These are phyloP conservation scores for Catagonus wagneri DNA, from an alignment of 2,113 vertebrate species.

Conservation along the genomic window DNA sequence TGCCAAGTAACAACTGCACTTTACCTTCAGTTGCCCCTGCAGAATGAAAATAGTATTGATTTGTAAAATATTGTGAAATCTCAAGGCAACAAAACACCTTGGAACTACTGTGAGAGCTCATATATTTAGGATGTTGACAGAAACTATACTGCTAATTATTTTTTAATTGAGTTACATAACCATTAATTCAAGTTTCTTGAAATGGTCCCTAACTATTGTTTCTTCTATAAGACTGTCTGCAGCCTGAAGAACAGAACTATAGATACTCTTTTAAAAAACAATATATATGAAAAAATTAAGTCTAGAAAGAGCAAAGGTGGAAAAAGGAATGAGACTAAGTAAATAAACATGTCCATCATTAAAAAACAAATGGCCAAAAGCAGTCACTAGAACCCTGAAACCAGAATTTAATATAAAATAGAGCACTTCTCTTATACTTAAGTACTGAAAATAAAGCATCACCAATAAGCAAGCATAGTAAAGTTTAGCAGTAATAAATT, in stretches of 20 bases:
- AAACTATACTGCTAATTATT: background rate
- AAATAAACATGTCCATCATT: background rate
- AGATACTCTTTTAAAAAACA: background rate
- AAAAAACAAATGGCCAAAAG: background rate
- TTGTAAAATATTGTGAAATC: slow-evolving; percentile 34
- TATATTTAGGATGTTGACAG: background rate
- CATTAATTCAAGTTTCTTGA: slow-evolving; percentile 26
- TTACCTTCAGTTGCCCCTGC: background rate
- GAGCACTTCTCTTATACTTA: background rate
- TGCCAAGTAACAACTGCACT: slow-evolving; percentile 31
- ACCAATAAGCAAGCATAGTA: background rate
- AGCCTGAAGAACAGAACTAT: background rate
- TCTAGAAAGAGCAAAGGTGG: slow-evolving; percentile 3
- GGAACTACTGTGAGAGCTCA: background rate
- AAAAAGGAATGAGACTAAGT: background rate
- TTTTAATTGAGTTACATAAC: background rate
- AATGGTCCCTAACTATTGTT: slow-evolving; percentile 3
- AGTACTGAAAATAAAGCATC: slow-evolving; percentile 29
- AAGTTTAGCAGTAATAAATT: background rate
- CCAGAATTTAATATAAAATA: background rate
- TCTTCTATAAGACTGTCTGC: background rate
- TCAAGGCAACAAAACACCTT: background rate
- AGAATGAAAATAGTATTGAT: slow-evolving; percentile 57
- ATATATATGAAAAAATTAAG: background rate
- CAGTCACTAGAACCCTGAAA: background rate